A percentile compares a stretch with the other conserved stretches of the same genome.
phyloP scores from a whole-genome alignment of 2,797 vertebrate species.

The Antrozous pallidus region DNA sequence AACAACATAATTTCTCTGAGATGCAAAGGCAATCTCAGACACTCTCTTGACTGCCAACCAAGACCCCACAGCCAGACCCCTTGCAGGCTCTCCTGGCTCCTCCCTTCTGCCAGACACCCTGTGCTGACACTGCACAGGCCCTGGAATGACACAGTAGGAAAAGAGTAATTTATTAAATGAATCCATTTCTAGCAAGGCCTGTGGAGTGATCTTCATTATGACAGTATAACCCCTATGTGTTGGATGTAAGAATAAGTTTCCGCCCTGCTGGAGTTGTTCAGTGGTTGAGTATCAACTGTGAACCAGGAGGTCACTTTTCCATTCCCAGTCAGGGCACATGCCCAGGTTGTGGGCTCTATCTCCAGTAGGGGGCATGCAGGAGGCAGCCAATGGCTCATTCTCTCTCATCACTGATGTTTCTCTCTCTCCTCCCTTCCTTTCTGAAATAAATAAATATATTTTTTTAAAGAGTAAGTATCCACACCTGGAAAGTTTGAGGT shows the following conservation, averaged over 20 bases:
- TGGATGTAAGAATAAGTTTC: neutral
- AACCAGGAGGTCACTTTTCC: no score
- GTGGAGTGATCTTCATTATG: neutral
- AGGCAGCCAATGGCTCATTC: no score
- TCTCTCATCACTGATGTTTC: no score
- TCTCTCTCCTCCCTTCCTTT: no score
- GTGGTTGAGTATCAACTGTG: no score
- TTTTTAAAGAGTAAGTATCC: neutral
- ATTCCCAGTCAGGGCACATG: no score
- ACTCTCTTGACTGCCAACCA: neutral
- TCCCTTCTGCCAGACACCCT: neutral
- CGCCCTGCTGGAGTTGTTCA: no score
- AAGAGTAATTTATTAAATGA: neutral
- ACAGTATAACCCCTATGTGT: neutral
- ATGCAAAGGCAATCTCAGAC: neutral
- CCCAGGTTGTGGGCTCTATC: no score
- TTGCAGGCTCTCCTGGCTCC: neutral
- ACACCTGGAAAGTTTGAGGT: neutral
- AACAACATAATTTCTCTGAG: neutral
- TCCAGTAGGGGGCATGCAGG: no score
- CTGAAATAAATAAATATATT: no score
- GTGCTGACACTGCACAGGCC: neutral
- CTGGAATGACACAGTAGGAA: neutral
- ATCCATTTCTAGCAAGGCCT: neutral
- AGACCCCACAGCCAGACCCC: neutral